Conservation (phyloP, 2,888 invertebrate genomes). For the Escarpia spicata region DNA sequence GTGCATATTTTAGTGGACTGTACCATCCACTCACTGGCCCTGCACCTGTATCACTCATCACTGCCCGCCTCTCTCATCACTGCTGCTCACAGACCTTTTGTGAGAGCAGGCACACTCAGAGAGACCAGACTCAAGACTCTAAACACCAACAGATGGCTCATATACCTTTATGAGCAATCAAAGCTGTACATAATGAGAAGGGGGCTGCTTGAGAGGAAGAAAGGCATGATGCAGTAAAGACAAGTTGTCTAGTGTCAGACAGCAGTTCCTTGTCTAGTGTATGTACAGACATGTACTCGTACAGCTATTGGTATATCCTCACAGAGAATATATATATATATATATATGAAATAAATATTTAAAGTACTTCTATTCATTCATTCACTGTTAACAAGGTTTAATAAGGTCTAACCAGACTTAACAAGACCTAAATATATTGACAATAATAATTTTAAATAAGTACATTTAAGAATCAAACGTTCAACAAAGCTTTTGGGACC, state of each 20-base stretch:
- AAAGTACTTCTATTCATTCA: not conserved
- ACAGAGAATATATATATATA: not conserved
- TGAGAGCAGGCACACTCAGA: not conserved
- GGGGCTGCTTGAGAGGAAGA: not conserved
- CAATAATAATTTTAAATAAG: too few relatives aligned
- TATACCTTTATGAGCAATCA: constrained; percentile 8
- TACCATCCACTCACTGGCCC: not conserved
- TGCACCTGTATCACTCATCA: not conserved
- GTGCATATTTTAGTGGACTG: not conserved
- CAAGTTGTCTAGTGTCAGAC: not conserved
- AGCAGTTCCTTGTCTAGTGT: not conserved
- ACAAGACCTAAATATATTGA: not conserved
- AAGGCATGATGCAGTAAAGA: not conserved
- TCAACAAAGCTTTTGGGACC: too few relatives aligned
- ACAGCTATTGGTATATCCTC: not conserved
- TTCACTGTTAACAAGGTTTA: not conserved
- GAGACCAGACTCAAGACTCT: not conserved
- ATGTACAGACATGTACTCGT: not conserved
- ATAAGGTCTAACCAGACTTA: not conserved
- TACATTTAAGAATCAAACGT: too few relatives aligned
- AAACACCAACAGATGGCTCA: not conserved
- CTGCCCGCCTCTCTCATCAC: not conserved
- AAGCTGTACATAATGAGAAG: not conserved
- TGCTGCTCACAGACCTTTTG: not conserved
- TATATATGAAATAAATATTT: not conserved